phyloP scores from a whole-genome alignment of 1,140 invertebrate species.

The Panagrolaimus sp. region DNA sequence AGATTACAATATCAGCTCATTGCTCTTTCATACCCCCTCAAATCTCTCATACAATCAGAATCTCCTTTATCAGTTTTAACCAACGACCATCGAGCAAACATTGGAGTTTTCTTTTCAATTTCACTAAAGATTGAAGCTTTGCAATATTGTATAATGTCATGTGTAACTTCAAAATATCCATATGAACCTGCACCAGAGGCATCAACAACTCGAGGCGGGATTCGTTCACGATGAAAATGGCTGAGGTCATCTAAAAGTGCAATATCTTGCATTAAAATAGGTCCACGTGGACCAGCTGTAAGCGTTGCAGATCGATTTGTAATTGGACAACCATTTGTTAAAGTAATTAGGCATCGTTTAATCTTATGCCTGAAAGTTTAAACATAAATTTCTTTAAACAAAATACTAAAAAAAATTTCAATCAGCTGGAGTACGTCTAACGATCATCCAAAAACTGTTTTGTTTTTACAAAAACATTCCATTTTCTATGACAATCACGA shows the following conservation, averaged over 20 bases:
- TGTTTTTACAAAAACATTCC: too few relatives aligned
- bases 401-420: too few relatives aligned
- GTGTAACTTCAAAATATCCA: constrained; percentile 89
- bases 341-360: constrained; percentile 65
- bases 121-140: constrained; percentile 76
- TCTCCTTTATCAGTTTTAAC: constrained; percentile 83
- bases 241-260: constrained; percentile 78
- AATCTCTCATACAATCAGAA: constrained; percentile 72
- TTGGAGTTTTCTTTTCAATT: constrained; percentile 76
- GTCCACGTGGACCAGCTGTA: constrained; percentile 81
- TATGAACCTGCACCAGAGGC: constrained; percentile 66
- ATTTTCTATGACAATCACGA: too few relatives aligned
- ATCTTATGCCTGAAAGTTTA: too few relatives aligned
- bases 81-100: constrained; percentile 74
- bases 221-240: constrained; percentile 84
- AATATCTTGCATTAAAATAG: constrained; percentile 77
- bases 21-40: too few relatives aligned
- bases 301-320: constrained; percentile 71
- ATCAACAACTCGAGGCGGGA: constrained; percentile 76
- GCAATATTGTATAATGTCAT: constrained; percentile 77
- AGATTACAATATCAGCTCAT: too few relatives aligned
- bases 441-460: too few relatives aligned
- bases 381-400: too few relatives aligned
- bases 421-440: too few relatives aligned
- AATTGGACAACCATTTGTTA: constrained; percentile 72